A percentile compares a stretch with the other conserved stretches of the same genome.
These are phyloP conservation scores for Rhizomys pruinosus DNA, from an alignment of 2,113 vertebrate species.

Conservation along the genomic window DNA sequence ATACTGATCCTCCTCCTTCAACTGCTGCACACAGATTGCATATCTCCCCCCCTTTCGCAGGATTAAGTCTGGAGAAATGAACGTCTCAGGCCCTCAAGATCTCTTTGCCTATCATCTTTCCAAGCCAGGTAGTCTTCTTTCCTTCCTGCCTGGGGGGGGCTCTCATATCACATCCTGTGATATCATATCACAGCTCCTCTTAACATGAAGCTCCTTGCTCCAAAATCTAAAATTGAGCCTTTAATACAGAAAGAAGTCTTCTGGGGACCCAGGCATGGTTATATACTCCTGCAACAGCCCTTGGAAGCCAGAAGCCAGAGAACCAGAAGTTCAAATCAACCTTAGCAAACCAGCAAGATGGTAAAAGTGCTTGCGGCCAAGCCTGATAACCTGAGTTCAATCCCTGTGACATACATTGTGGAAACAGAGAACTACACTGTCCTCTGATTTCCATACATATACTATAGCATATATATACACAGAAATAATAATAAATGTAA, in stretches of 20 bases:
- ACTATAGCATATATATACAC: neutral
- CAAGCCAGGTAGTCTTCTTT: neutral
- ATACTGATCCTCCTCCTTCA: neutral
- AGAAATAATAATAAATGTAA: neutral
- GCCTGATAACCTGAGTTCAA: neutral
- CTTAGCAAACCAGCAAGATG: neutral
- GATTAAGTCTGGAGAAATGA: neutral
- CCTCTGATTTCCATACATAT: neutral
- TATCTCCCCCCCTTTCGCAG: neutral
- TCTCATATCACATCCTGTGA: neutral
- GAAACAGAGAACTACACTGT: neutral
- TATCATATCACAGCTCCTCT: neutral
- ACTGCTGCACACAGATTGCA: neutral
- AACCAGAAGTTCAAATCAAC: neutral
- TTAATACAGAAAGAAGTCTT: constrained; percentile 6
- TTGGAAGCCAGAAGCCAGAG: neutral
- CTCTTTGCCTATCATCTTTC: neutral
- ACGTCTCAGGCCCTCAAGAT: neutral
- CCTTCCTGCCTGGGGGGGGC: neutral
- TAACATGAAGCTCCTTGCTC: constrained; percentile 2
- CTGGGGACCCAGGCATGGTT: neutral
- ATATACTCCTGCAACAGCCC: neutral
- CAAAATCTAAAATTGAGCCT: constrained; percentile 24
- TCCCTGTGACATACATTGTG: neutral
- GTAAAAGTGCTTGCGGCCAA: neutral